phyloP scores from a whole-genome alignment of 2,888 invertebrate species.

The Gortyna flavago region DNA sequence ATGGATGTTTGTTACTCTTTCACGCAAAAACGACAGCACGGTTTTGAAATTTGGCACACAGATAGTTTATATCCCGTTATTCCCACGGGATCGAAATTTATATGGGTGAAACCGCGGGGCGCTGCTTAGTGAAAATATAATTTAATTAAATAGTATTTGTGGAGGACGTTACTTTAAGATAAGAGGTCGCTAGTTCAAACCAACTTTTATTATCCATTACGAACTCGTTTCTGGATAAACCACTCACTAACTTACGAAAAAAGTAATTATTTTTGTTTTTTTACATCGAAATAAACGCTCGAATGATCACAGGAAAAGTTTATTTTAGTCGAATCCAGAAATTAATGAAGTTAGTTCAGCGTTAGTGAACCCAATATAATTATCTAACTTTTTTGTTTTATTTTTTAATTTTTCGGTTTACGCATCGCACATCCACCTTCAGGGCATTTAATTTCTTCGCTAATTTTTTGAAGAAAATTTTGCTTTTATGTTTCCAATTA shows the following conservation, averaged over 20 bases:
- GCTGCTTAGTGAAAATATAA: slow-evolving; percentile 16
- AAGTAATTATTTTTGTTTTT: slow-evolving; percentile 61
- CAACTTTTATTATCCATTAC: slow-evolving; percentile 49
- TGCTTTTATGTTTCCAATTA: slow-evolving; percentile 43
- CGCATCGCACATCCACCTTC: slow-evolving; percentile 39
- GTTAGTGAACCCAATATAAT: slow-evolving; percentile 56
- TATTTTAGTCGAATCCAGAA: slow-evolving; percentile 51
- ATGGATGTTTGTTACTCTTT: too few species aligned
- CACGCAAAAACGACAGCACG: too few species aligned
- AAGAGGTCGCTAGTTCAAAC: slow-evolving; percentile 14
- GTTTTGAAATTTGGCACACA: too few species aligned
- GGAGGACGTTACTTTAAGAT: not conserved
- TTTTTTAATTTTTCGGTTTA: slow-evolving; percentile 43
- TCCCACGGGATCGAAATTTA: not conserved
- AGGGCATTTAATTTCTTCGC: slow-evolving; percentile 54
- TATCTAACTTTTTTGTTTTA: slow-evolving; percentile 55
- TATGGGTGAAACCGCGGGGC: not conserved
- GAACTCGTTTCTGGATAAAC: slow-evolving; percentile 39
- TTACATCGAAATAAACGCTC: slow-evolving; percentile 47
- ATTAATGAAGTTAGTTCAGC: slow-evolving; percentile 62
- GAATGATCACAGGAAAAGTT: slow-evolving; percentile 63
- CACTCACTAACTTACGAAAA: slow-evolving; percentile 26
- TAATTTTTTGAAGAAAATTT: slow-evolving; percentile 54
- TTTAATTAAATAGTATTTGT: slow-evolving; percentile 19
- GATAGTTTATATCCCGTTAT: not conserved